Evolutionary conservation across 2,888 invertebrate genomes (phyloP), one percentile per base, ranked within the genome.

Genomic region (Meteorus colon): DNA sequence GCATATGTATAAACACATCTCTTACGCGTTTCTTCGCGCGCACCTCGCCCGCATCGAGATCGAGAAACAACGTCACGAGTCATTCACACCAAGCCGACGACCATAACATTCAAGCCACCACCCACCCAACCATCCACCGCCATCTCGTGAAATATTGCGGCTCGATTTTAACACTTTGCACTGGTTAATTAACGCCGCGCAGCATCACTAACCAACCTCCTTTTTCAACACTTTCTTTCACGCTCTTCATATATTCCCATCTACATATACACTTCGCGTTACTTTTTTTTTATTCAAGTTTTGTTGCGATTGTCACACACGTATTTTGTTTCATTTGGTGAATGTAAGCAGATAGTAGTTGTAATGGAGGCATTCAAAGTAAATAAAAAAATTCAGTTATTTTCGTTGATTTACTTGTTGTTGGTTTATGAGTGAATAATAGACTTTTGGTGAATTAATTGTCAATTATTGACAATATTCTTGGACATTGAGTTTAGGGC

Each of bases 161-260:
- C 84, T 87, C 84, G 86, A 86, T 86, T 87, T 87, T 85, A 85
- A 85, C 86, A 85, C 84, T 85, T 86, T 79, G 74, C 70, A 81
- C 82, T 86, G 86, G 86, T 87, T 88, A 87, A 87, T 87, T 88
- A 86, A 85, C 82, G 73, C 80, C 69, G 78, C 70, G 76, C 69
- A 77, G 73, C 65, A 73, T 72, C 68, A 63, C 62, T 72, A 60
- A 48, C 77, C 59, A 73, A 69, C 60, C 75, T 41, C 41, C 67
- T 67, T 72, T 71, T 70, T 68, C 63, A 67, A 74, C 77, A 70
- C 74, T 70, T 74, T 70, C 60, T 71, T 71, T 75, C 70, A 55
- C 37, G 19, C 19, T 74, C 76, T 80, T 27, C 72, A 55, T 37
- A 48, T 73, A 14, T 62, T 55, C 41, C 24, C 24, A 62, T 29